A percentile compares a stretch with the other conserved stretches of the same genome.
Evolutionary conservation across 2,888 invertebrate genomes (phyloP).

Genomic region (Perizoma affinitatum): DNA sequence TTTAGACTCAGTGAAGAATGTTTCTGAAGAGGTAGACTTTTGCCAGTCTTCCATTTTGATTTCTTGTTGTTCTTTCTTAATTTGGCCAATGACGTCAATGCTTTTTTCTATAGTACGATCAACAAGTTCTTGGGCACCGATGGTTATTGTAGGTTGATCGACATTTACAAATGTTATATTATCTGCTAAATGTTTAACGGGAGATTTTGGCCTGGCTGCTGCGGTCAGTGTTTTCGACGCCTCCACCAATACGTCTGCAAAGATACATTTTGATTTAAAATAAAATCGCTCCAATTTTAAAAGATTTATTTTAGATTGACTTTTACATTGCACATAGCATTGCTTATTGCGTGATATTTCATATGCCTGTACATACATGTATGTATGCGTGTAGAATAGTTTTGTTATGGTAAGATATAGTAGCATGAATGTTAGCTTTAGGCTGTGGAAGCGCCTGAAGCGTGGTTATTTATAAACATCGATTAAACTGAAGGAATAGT

Average conservation of each 20-base stretch:
- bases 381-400: slow-evolving; percentile 12
- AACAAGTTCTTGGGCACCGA: slow-evolving; percentile 82
- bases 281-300: not conserved
- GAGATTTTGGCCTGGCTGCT: slow-evolving; percentile 75
- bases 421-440: slow-evolving; percentile 21
- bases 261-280: slow-evolving; percentile 36
- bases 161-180: slow-evolving; percentile 77
- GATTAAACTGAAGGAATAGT: slow-evolving; percentile 27
- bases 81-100: slow-evolving; percentile 71
- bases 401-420: slow-evolving; percentile 16
- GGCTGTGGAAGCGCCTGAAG: slow-evolving; percentile 40
- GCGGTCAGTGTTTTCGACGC: slow-evolving; percentile 67
- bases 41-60: slow-evolving; percentile 74
- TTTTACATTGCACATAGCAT: slow-evolving; percentile 18
- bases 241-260: slow-evolving; percentile 73
- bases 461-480: slow-evolving; percentile 29
- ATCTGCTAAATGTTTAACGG: slow-evolving; percentile 76
- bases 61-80: slow-evolving; percentile 72
- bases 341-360: slow-evolving; percentile 13
- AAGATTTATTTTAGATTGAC: not conserved
- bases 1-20: slow-evolving; percentile 71
- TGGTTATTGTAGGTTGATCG: slow-evolving; percentile 81
- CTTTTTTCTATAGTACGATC: slow-evolving; percentile 79
- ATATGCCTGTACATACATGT: slow-evolving; percentile 11
- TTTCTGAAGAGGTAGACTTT: slow-evolving; percentile 66